These are phyloP conservation scores for Mylabris phalerata DNA, from an alignment of 1,140 invertebrate species.

Conservation along the genomic window DNA sequence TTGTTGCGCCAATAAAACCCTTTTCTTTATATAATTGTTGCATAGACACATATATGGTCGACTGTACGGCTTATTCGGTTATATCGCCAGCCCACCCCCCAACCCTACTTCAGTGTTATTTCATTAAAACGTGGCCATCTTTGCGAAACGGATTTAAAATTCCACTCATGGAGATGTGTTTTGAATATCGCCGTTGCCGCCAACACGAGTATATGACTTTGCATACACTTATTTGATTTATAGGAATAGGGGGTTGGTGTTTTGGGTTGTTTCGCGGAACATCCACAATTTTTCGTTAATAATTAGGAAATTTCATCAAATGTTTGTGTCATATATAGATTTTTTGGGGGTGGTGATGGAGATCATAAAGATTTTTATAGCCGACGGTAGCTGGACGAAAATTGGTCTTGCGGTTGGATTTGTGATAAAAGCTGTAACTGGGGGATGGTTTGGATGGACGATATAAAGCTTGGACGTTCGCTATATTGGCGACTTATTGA, in stretches of 20 bases:
- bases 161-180: slow-evolving; percentile 32
- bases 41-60: slow-evolving; percentile 20
- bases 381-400: too few species aligned
- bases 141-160: slow-evolving; percentile 37
- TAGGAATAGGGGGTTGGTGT: slow-evolving; percentile 11
- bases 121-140: slow-evolving; percentile 36
- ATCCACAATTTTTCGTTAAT: too few species aligned
- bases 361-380: too few species aligned
- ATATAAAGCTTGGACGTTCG: too few species aligned
- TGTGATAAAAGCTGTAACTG: too few species aligned
- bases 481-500: too few species aligned
- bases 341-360: too few species aligned
- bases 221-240: slow-evolving; percentile 39
- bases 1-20: neutral
- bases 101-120: slow-evolving; percentile 24
- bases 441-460: too few species aligned
- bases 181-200: slow-evolving; percentile 29
- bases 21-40: slow-evolving; percentile 20
- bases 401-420: too few species aligned
- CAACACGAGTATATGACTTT: slow-evolving; percentile 30
- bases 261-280: too few species aligned
- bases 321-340: too few species aligned
- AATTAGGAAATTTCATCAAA: too few species aligned
- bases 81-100: neutral
- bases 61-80: slow-evolving; percentile 28